Percentiles rank a stretch among this genome's conserved stretches.
phyloP scores from a whole-genome alignment of 1,140 invertebrate species.

The Aphaenogaster floridana region DNA sequence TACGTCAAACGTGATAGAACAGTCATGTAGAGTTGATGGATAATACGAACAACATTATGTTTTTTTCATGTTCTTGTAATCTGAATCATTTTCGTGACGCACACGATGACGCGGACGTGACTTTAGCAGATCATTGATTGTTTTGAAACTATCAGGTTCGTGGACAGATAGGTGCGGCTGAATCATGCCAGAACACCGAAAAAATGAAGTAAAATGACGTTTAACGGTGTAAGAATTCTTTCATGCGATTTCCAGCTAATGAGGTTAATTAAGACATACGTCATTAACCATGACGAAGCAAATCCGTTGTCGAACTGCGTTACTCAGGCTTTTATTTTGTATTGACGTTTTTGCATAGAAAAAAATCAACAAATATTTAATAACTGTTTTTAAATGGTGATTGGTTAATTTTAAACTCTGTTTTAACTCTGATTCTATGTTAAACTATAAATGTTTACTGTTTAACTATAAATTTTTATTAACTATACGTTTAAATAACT shows the following conservation, averaged over 20 bases:
- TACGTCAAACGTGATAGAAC: slow-evolving; percentile 4
- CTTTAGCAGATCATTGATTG: slow-evolving; percentile 25
- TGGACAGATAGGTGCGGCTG: not conserved
- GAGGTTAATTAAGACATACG: slow-evolving; percentile 11
- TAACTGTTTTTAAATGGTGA: not conserved
- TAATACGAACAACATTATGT: not conserved
- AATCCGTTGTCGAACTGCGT: not conserved
- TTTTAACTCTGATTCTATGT: not conserved
- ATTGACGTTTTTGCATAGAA: not conserved
- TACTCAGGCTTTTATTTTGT: not conserved
- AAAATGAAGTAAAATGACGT: slow-evolving; percentile 14
- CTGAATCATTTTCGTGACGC: slow-evolving; percentile 54
- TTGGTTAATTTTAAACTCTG: not conserved
- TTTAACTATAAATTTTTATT: not conserved
- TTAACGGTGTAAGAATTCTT: slow-evolving; percentile 30
- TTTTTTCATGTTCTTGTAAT: not conserved
- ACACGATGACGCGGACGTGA: slow-evolving; percentile 37
- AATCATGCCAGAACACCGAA: slow-evolving; percentile 12
- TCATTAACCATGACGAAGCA: not conserved
- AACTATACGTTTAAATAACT: not conserved
- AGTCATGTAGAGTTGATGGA: not conserved
- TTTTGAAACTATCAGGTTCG: slow-evolving; percentile 23
- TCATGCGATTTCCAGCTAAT: not conserved
- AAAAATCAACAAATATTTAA: not conserved
- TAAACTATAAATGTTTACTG: not conserved